These are phyloP conservation scores for Thalassoma bifasciatum DNA, from an alignment of 2,113 vertebrate genomes.

Conservation along the genomic window DNA sequence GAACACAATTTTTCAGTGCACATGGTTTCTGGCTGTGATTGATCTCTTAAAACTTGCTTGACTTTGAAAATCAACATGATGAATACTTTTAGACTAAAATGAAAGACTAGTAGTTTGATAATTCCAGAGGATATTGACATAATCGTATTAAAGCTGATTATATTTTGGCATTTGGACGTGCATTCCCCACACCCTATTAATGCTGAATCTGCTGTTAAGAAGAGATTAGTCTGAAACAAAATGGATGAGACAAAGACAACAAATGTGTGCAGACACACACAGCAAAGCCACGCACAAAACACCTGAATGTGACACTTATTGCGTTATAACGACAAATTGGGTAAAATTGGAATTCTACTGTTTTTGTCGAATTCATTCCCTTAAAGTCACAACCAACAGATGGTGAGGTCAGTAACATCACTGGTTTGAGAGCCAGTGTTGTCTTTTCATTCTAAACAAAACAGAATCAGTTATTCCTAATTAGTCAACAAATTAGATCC, in stretches of 20 bases:
- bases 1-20: neutral
- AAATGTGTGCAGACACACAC: neutral
- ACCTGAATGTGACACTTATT: neutral
- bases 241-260: constrained; percentile 1
- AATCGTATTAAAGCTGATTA: constrained; percentile 5
- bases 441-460: neutral
- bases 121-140: neutral
- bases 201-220: constrained; percentile 33
- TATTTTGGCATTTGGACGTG: constrained; percentile 20
- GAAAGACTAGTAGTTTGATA: too few species aligned
- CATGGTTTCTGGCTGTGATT: constrained; percentile 1
- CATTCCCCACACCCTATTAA: constrained; percentile 10
- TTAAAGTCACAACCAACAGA: constrained; percentile 4
- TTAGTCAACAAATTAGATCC: constrained; percentile 3
- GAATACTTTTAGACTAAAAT: too few species aligned
- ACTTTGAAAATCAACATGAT: neutral
- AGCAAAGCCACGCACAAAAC: neutral
- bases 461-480: neutral
- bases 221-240: constrained; percentile 35
- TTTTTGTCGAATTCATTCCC: neutral
- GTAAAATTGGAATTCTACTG: neutral
- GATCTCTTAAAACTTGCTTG: neutral
- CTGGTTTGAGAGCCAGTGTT: neutral
- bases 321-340: neutral
- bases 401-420: neutral